phyloP scores from a whole-genome alignment of 1,140 invertebrate genomes.

The Ips nitidus region DNA sequence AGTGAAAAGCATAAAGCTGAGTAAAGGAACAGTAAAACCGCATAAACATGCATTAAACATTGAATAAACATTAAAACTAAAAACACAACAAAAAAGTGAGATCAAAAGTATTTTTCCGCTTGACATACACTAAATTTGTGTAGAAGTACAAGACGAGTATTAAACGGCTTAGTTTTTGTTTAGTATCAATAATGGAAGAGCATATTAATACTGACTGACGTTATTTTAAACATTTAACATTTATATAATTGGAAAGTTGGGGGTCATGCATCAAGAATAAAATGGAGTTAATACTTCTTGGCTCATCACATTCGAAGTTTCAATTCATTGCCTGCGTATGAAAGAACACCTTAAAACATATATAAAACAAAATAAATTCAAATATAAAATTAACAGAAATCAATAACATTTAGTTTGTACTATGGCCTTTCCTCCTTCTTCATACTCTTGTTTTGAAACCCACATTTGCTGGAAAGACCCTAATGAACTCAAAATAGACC shows the following conservation, averaged over 20 bases:
- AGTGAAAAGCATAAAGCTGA: neutral
- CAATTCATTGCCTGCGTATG: no score
- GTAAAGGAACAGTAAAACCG: no score
- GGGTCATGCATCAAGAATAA: no score
- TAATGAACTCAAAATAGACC: constrained; percentile 85
- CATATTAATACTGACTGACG: neutral
- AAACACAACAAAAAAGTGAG: constrained; percentile 26
- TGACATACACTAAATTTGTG: neutral
- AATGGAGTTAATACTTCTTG: no score
- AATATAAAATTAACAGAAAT: constrained; percentile 2
- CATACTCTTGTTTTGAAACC: constrained; percentile 90
- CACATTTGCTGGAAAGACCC: constrained; percentile 93
- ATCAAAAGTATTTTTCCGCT: constrained; percentile 12
- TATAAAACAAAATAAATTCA: neutral
- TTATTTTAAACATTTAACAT: neutral
- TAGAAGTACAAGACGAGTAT: neutral
- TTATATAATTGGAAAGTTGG: no score
- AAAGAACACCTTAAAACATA: no score
- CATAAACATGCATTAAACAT: no score
- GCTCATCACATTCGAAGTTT: no score
- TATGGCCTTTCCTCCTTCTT: constrained; percentile 74
- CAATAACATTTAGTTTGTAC: constrained; percentile 46
- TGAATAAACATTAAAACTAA: neutral
- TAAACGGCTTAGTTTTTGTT: constrained; percentile 2
- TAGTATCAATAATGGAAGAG: neutral